Evolutionary conservation across 2,797 vertebrate species (phyloP).

Genomic region (Acipenser oxyrinchus): DNA sequence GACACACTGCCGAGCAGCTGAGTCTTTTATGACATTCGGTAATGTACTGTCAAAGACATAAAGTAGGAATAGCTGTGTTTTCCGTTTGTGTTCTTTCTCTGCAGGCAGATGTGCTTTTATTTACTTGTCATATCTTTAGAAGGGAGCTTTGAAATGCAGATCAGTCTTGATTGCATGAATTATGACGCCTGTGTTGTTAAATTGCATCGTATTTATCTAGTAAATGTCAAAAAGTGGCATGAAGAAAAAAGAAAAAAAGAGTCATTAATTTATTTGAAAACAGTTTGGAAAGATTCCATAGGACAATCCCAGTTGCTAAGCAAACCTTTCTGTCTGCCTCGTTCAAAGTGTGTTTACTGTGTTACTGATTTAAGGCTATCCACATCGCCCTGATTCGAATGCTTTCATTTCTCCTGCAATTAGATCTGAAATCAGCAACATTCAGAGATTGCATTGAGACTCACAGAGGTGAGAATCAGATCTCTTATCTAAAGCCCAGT

Average conservation of each 20-base stretch:
- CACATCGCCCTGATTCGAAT: too few relatives aligned
- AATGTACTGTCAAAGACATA: slow-evolving; percentile 63
- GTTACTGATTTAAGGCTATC: too few relatives aligned
- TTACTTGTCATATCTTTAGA: slow-evolving; percentile 51
- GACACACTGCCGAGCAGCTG: slow-evolving; percentile 49
- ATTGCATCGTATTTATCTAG: slow-evolving; percentile 25
- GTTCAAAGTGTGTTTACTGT: too few relatives aligned
- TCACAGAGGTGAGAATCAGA: too few relatives aligned
- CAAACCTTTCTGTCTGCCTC: too few relatives aligned
- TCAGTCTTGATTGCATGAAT: slow-evolving; percentile 57
- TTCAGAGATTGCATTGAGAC: too few relatives aligned
- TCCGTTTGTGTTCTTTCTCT: slow-evolving; percentile 47
- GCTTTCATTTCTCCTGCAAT: too few relatives aligned
- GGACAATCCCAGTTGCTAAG: too few relatives aligned
- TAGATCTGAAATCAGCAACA: too few relatives aligned
- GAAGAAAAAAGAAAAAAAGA: background rate
- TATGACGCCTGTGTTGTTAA: slow-evolving; percentile 16
- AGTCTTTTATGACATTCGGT: slow-evolving; percentile 57
- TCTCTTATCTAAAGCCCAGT: too few relatives aligned
- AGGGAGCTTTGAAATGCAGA: slow-evolving; percentile 67
- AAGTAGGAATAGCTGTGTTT: slow-evolving; percentile 57
- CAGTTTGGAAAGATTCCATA: too few relatives aligned
- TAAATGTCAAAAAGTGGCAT: slow-evolving; percentile 7
- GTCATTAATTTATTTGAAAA: too few relatives aligned
- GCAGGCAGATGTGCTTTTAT: slow-evolving; percentile 68